phyloP scores from a whole-genome alignment of 2,113 vertebrate genomes.

The Silurus glanis region DNA sequence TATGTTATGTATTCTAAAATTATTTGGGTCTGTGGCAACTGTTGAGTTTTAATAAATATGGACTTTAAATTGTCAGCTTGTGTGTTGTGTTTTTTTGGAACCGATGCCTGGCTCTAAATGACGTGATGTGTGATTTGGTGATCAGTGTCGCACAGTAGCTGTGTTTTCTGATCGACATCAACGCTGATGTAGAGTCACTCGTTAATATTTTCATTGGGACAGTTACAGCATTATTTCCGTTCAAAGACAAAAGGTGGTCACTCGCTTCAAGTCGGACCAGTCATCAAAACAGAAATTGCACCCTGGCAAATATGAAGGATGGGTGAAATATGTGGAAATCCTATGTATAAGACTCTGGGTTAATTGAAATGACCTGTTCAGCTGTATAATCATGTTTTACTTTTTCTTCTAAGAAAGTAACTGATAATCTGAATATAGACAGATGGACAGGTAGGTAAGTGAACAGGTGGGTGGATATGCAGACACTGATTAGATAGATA shows the following conservation, averaged over 20 bases:
- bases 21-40: conserved; percentile 74
- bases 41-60: conserved; percentile 76
- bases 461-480: too few species aligned
- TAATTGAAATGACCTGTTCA: neutral
- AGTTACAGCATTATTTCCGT: neutral
- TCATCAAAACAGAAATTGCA: neutral
- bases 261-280: neutral
- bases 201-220: neutral
- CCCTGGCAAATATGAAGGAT: neutral
- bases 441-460: too few species aligned
- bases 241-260: neutral
- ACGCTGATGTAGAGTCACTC: neutral
- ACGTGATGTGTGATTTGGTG: neutral
- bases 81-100: neutral
- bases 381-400: neutral
- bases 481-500: neutral
- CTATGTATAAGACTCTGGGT: neutral
- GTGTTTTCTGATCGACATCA: neutral
- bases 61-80: conserved; percentile 20
- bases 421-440: too few species aligned
- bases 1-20: conserved; percentile 74
- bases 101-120: neutral
- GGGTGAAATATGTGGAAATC: neutral
- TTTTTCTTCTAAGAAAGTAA: neutral
- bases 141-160: neutral